Evolutionary conservation across 2,797 vertebrate genomes (phyloP), one percentile per base, ranked within the genome.

Genomic region (Phalloptychus januarius): DNA sequence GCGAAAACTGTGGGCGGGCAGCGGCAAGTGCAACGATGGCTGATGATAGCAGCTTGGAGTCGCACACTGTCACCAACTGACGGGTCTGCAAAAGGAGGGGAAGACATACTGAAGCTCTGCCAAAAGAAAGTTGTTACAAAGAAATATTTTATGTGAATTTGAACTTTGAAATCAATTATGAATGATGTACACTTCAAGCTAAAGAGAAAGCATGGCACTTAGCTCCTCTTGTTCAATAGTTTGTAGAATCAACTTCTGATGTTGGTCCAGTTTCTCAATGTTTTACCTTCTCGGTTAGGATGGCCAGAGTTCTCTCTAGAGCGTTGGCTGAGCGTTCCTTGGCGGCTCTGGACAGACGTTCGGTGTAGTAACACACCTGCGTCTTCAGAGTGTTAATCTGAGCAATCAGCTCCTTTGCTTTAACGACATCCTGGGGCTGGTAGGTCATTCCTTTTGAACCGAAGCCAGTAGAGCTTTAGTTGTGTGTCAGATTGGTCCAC

Each of bases 321-420:
- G 97, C 96, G 75, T 98, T 99, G 88, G 97, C 94, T 0, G 98
- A 99, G 83, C 96, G 96, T 28, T 99, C 98, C 94, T 99, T 99
- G 79, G 98, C 98, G 3, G 98, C 96, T 86, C 98, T 96, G 0
- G 98, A 98, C 81, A 99, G 96, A 20, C 98, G 96, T 78, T 99
- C 98, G 0, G 97, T 96, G 79, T 99, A 99, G 94, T 99, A 99
- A 93, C 97, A 98, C 93, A 99, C 97, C 92, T 99, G 98, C 0
- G 98, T 99, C 95, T 99, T 99, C 88, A 99, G 94, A 4, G 97
- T 99, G 93, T 98, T 99, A 86, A 99, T 98, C 46, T 99, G 98
- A 76, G 96, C 97, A 63, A 99, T 99, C 76, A 99, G 97, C 94
- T 99, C 98, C 93, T 98, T 99, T 25, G 98, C 98, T 93, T 97